These are phyloP conservation scores for Xiphophorus couchianus DNA, from an alignment of 2,113 vertebrate species.

Conservation along the genomic window DNA sequence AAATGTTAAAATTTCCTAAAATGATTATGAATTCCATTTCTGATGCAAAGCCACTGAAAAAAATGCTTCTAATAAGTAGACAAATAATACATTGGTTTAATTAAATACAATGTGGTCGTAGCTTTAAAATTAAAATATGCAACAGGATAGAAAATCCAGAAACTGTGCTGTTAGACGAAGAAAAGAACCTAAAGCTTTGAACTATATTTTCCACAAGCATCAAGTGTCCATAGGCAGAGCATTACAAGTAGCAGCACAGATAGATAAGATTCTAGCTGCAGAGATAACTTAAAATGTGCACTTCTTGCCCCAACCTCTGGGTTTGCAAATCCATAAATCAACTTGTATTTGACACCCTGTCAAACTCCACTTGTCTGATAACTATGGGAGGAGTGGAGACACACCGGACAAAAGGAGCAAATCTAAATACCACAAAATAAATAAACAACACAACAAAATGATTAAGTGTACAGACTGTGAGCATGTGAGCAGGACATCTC, in stretches of 20 bases:
- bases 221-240: not conserved
- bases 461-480: slow-evolving; percentile 73
- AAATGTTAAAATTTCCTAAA: not conserved
- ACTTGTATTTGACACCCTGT: not conserved
- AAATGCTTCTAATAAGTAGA: not conserved
- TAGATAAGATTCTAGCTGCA: not conserved
- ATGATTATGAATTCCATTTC: not conserved
- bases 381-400: slow-evolving; percentile 3
- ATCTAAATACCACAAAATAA: not conserved
- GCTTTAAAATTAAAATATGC: not conserved
- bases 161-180: not conserved
- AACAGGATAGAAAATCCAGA: not conserved
- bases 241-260: not conserved
- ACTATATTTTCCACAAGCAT: not conserved
- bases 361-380: slow-evolving; percentile 2
- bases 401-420: not conserved
- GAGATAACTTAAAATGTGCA: not conserved
- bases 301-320: not conserved
- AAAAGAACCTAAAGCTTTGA: not conserved
- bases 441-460: slow-evolving; percentile 47
- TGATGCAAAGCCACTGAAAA: not conserved
- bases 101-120: not conserved
- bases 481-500: slow-evolving; percentile 65
- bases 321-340: not conserved
- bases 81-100: not conserved